Conservation (phyloP, 37 sponge, comb jelly and placozoan species). For the Crambe crambe region DNA sequence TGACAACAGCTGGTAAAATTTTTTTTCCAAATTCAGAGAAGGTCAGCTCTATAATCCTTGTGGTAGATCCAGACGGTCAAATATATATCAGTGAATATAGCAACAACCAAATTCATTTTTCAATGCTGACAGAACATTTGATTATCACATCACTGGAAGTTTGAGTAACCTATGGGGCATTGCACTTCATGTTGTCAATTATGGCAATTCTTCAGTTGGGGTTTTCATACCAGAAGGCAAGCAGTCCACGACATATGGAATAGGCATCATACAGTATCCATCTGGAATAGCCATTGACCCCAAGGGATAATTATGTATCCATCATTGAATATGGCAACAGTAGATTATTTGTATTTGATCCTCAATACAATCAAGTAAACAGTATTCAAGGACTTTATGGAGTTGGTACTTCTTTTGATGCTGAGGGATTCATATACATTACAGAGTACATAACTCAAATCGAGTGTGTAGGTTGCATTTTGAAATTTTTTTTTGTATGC, state of each 20-base stretch:
- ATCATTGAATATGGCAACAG: not conserved
- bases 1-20: conserved; percentile 12
- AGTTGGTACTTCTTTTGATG: conserved; percentile 13
- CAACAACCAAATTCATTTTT: conserved; percentile 34
- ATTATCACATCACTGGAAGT: not conserved
- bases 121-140: conserved; percentile 26
- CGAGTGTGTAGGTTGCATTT: too few relatives aligned
- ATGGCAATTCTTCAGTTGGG: not conserved
- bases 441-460: too few relatives aligned
- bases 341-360: conserved; percentile 8
- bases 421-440: conserved; percentile 22
- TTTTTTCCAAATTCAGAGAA: conserved; percentile 7
- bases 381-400: not conserved
- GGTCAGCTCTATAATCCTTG: conserved; percentile 24
- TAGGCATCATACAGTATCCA: conserved; percentile 3
- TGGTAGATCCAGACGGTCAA: conserved; percentile 26
- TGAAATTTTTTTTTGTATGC: too few relatives aligned
- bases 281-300: conserved; percentile 28
- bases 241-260: conserved; percentile 12
- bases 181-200: conserved; percentile 22
- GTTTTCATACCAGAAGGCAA: conserved; percentile 40
- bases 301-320: conserved; percentile 5
- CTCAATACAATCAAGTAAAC: not conserved
- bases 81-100: conserved; percentile 19
- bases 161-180: conserved; percentile 30